Evolutionary conservation across 2,113 vertebrate species (phyloP).

Genomic region (Muntiacus reevesi): DNA sequence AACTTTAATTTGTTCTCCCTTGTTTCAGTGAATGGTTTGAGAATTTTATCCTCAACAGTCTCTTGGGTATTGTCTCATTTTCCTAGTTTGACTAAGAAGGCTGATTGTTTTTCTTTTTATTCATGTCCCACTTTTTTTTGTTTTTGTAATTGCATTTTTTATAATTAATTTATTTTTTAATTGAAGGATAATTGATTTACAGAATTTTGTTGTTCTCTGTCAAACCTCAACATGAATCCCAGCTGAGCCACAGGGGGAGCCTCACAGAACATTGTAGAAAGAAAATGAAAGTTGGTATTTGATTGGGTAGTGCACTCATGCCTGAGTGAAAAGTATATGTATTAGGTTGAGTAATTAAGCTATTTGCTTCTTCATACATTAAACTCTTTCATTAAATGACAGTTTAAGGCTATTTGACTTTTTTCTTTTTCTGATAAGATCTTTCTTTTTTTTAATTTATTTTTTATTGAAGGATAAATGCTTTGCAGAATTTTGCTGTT

Average conservation of each 20-base stretch:
- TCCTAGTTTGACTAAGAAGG: background rate
- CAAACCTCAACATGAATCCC: background rate
- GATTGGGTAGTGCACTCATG: background rate
- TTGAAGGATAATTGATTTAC: background rate
- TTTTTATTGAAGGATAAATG: background rate
- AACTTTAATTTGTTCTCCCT: background rate
- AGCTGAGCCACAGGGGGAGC: background rate
- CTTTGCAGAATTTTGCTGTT: background rate
- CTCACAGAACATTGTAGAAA: background rate
- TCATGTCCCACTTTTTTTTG: background rate
- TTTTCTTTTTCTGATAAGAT: background rate
- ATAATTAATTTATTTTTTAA: background rate
- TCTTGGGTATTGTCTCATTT: background rate
- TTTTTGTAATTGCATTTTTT: background rate
- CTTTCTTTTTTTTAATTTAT: background rate
- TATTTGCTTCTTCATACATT: background rate
- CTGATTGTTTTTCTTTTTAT: background rate
- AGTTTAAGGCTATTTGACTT: background rate
- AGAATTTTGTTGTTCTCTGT: background rate
- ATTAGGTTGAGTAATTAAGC: background rate
- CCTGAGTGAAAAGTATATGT: background rate
- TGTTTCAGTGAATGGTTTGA: background rate
- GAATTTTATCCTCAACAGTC: background rate
- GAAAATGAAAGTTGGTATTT: background rate
- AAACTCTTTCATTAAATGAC: background rate